Base-by-base conservation (phyloP, 2,888 invertebrate species). In the Patella caerulea region DNA sequence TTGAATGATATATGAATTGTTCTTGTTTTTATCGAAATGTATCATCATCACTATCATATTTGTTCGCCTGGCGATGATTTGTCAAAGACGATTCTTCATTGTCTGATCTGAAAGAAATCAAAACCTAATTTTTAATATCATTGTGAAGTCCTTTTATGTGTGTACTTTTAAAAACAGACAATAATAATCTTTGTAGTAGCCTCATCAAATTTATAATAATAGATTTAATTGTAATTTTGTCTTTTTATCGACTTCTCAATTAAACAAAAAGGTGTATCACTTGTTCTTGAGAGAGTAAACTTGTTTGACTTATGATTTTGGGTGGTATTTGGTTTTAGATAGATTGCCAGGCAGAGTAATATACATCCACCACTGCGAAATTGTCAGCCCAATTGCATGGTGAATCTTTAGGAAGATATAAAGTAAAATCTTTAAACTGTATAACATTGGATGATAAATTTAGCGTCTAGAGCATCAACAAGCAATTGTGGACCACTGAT, bases 11-110 rank as follows among this genome's bases (percentile, higher is more conserved):
- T 45, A 45, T 45, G 45, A 45, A 45, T 45, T 45, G 45, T 45
- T 45, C 45, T 45, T 45, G 45, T 45, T 53, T 59, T 52, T 75
- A 74, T 45, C 74, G 71, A 56, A 24, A 78, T 53, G 59, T 71
- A 34, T 86, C 86, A 14, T 86, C 86, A 54, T 86, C 86, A 73
- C 85, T 86, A 79, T 85, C 84, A 72, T 84, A 83, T 53, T 78
- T 77, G 55, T 71, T 81, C 12, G 84, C 78, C 78, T 83, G 59
- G 15, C 53, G 82, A 52, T 71, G 70, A n/a, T 69, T 71, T 53
- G 76, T 75, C 14, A 76, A 65, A 5, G 83, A 74, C 3, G 80
- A 78, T 75, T 86, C 86, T 79, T 86, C 86, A 54, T 79, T 79
- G 72, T 84, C 83, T 65, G 82, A 82, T 15, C 83, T 83, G 74